Percentiles rank a stretch among this genome's conserved stretches.
Evolutionary conservation across 2,113 vertebrate species (phyloP).

Genomic region (Bucco capensis): DNA sequence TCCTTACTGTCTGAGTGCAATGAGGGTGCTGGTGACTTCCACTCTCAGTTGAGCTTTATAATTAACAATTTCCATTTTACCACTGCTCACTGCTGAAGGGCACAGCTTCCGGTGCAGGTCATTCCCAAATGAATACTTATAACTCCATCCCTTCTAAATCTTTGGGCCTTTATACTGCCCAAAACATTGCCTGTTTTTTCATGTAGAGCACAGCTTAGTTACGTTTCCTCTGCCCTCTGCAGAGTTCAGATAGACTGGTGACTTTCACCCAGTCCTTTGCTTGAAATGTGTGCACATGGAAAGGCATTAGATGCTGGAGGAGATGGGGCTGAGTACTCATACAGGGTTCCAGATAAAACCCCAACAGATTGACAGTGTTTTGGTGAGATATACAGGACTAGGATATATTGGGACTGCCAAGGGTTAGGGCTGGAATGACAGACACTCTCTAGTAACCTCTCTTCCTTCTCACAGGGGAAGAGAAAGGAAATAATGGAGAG

Average conservation of each 20-base stretch:
- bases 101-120: neutral
- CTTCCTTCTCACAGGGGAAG: too few species aligned
- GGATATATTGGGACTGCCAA: neutral
- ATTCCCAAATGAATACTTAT: neutral
- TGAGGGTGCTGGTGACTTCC: neutral
- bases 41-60: neutral
- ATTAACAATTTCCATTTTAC: constrained; percentile 7
- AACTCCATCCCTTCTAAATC: neutral
- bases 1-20: neutral
- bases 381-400: neutral
- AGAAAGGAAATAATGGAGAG: too few species aligned
- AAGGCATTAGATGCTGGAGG: neutral
- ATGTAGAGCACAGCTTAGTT: neutral
- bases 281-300: neutral
- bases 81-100: neutral
- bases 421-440: too few species aligned
- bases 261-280: neutral
- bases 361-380: rapidly evolving
- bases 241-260: neutral
- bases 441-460: too few species aligned
- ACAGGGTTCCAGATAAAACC: neutral
- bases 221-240: neutral
- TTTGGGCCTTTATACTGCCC: neutral
- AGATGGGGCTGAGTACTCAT: neutral
- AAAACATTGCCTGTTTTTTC: neutral